Percentiles rank a stretch among this genome's conserved stretches.
Evolutionary conservation across 2,888 invertebrate species (phyloP).

Genomic region (Drosophila melanocephala): DNA sequence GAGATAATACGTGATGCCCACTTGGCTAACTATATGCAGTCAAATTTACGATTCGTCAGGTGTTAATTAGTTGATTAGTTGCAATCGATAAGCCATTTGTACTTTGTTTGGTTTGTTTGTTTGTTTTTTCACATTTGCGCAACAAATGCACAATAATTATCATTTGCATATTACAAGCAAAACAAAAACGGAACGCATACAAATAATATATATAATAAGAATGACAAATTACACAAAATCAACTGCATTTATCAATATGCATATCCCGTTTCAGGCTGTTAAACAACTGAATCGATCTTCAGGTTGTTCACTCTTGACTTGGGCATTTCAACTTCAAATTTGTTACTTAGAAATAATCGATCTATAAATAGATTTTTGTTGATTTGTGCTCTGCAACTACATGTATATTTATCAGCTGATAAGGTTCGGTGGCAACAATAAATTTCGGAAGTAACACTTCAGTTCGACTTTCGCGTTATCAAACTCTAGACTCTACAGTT

Average conservation of each 20-base stretch:
- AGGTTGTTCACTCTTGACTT: background rate
- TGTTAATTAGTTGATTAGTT: conserved; percentile 19
- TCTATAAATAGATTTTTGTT: background rate
- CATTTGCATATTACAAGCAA: background rate
- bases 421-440: background rate
- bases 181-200: background rate
- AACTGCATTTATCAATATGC: background rate
- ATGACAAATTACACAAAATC: background rate
- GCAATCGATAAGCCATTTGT: conserved; percentile 10
- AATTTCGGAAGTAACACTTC: background rate
- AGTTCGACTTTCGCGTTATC: background rate
- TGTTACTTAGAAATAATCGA: background rate
- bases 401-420: conserved; percentile 5
- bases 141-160: background rate
- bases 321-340: background rate
- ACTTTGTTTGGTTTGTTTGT: background rate
- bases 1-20: background rate
- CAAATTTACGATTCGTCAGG: background rate
- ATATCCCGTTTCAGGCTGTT: background rate
- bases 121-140: background rate
- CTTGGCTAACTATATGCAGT: background rate
- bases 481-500: background rate
- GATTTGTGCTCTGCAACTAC: background rate
- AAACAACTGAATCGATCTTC: background rate
- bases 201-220: background rate